Conservation (phyloP, 2,797 vertebrate species). For the Lacerta agilis region DNA sequence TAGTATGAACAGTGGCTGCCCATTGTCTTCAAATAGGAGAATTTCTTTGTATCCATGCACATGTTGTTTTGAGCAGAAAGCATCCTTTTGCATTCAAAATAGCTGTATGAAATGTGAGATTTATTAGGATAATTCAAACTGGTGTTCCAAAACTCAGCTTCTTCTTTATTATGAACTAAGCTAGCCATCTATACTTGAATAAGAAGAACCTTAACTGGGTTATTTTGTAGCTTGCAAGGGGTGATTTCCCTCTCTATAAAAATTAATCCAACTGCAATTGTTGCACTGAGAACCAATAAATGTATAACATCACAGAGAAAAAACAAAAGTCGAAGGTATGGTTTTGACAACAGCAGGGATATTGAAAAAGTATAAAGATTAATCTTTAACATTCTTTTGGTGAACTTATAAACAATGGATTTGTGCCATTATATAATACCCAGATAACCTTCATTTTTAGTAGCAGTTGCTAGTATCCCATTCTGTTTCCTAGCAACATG, state of each 20-base stretch:
- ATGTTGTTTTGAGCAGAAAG: neutral
- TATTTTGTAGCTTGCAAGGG: neutral
- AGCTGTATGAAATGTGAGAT: neutral
- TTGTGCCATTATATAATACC: conserved; percentile 40
- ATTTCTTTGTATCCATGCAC: neutral
- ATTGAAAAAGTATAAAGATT: neutral
- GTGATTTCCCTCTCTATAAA: neutral
- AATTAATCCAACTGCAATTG: conserved; percentile 1
- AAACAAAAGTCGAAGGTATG: conserved; percentile 14
- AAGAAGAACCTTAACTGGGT: neutral
- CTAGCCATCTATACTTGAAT: neutral
- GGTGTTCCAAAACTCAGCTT: neutral
- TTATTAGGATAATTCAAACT: neutral
- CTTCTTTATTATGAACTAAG: neutral
- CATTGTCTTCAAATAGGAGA: no score
- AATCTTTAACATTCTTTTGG: conserved; percentile 12
- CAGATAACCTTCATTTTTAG: conserved; percentile 61
- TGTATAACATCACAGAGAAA: neutral
- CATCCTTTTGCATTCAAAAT: neutral
- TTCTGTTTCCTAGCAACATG: conserved; percentile 78
- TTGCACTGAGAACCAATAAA: fast-evolving
- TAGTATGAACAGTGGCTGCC: neutral
- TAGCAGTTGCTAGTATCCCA: conserved; percentile 72
- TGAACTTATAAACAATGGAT: conserved; percentile 7
- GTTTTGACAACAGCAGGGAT: conserved; percentile 19